A percentile compares a stretch with the other conserved stretches of the same genome.
phyloP scores from a whole-genome alignment of 2,888 invertebrate species.

The Dioctria linearis region DNA sequence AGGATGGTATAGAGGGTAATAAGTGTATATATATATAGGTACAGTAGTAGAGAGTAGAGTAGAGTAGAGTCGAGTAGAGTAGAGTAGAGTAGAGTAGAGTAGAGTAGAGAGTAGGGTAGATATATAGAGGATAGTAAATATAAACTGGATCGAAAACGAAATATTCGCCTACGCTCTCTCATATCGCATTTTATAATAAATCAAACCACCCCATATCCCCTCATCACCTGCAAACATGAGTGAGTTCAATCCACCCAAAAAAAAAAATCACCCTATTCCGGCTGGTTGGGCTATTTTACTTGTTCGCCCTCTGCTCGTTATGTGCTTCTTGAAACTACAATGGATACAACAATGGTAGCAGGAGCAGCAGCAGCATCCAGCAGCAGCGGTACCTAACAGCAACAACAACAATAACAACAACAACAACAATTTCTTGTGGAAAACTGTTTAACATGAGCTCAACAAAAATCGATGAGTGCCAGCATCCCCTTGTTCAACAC shows the following conservation, averaged over 20 bases:
- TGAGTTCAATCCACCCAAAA: constrained; percentile 51
- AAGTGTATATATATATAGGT: no score
- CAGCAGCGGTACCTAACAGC: background rate
- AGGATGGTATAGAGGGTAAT: no score
- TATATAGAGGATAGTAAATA: background rate
- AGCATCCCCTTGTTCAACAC: constrained; percentile 48
- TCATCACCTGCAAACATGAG: background rate
- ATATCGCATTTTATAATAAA: constrained; percentile 48
- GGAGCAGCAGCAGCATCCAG: constrained; percentile 37
- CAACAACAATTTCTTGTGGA: constrained; percentile 43
- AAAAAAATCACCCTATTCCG: constrained; percentile 48
- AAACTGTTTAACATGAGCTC: constrained; percentile 53
- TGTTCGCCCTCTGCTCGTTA: constrained; percentile 50
- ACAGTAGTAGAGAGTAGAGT: no score
- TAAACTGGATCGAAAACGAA: constrained; percentile 4
- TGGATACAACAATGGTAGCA: constrained; percentile 46
- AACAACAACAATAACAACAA: constrained; percentile 18
- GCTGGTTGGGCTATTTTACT: constrained; percentile 49
- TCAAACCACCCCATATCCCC: background rate
- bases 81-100: no score
- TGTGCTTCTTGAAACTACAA: constrained; percentile 54
- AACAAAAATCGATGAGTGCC: constrained; percentile 57
- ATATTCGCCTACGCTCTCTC: constrained; percentile 35
- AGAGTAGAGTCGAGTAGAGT: no score
- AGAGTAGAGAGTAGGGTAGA: background rate